A percentile compares a stretch with the other conserved stretches of the same genome.
phyloP scores from a whole-genome alignment of 92 coral and sea anemone genomes.

The Desmophyllum pertusum region DNA sequence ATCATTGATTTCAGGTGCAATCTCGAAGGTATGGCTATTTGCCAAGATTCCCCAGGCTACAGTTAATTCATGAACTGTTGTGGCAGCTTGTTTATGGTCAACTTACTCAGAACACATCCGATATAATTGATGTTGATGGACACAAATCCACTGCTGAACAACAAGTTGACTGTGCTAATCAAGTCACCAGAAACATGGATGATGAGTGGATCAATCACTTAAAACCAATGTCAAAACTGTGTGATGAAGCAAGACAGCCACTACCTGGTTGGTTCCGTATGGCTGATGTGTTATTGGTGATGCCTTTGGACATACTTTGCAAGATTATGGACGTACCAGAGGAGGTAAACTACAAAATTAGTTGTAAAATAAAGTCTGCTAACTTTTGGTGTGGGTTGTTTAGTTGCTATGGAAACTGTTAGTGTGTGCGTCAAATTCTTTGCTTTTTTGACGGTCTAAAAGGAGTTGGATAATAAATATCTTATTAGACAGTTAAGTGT shows the following conservation, averaged over 20 bases:
- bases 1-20: constrained; percentile 31
- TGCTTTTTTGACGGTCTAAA: too few species aligned
- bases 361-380: neutral
- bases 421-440: too few species aligned
- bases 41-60: constrained; percentile 75
- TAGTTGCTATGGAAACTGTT: too few species aligned
- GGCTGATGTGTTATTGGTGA: constrained; percentile 57
- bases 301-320: constrained; percentile 78
- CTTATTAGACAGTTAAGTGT: too few species aligned
- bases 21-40: constrained; percentile 59
- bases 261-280: constrained; percentile 70
- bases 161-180: neutral
- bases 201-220: constrained; percentile 64
- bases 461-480: too few species aligned
- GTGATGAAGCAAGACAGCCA: constrained; percentile 29
- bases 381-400: too few species aligned
- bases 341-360: constrained; percentile 45
- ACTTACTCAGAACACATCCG: neutral
- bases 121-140: neutral
- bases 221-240: constrained; percentile 43
- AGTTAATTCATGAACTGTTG: constrained; percentile 68
- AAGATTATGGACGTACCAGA: constrained; percentile 56
- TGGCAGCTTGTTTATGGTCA: constrained; percentile 76
- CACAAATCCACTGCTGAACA: neutral
- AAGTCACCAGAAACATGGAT: constrained; percentile 19